Percentiles rank a stretch among this genome's conserved stretches.
Conservation (phyloP, 2,113 vertebrate genomes). For the Oreochromis spilurus region DNA sequence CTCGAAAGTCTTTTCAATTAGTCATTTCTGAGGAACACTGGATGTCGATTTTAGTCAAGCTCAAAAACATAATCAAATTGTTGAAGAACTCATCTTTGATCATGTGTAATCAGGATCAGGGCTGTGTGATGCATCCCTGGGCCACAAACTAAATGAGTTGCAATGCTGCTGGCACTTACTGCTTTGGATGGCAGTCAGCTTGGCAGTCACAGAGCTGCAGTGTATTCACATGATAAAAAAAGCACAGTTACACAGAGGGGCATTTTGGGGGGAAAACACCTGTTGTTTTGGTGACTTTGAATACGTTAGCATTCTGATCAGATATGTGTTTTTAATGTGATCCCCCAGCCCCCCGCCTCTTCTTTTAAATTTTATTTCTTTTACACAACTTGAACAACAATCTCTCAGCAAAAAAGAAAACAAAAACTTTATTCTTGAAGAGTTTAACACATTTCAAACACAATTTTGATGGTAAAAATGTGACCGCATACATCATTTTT, state of each 20-base stretch:
- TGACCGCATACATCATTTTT: background rate
- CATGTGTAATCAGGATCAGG: conserved; percentile 67
- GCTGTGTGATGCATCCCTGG: conserved; percentile 47
- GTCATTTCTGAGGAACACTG: conserved; percentile 53
- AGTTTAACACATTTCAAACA: background rate
- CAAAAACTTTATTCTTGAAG: background rate
- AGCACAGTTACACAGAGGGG: conserved; percentile 55
- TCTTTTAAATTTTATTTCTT: background rate
- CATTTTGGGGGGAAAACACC: conserved; percentile 42
- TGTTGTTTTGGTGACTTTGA: conserved; percentile 57
- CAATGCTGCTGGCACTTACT: conserved; percentile 55
- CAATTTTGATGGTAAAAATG: background rate
- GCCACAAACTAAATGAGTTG: conserved; percentile 58
- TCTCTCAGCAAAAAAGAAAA: background rate
- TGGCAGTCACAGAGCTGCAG: conserved; percentile 57
- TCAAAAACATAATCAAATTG: conserved; percentile 64
- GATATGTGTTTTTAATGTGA: background rate
- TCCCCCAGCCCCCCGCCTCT: background rate
- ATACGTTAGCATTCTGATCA: conserved; percentile 27
- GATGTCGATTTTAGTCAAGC: conserved; percentile 52
- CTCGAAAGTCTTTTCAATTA: conserved; percentile 66
- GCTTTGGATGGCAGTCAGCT: conserved; percentile 64
- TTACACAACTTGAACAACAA: background rate
- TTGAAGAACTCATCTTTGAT: conserved; percentile 62
- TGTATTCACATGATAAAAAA: conserved; percentile 49